phyloP scores from a whole-genome alignment of 2,113 vertebrate genomes.

The Nothocercus nigrocapillus region DNA sequence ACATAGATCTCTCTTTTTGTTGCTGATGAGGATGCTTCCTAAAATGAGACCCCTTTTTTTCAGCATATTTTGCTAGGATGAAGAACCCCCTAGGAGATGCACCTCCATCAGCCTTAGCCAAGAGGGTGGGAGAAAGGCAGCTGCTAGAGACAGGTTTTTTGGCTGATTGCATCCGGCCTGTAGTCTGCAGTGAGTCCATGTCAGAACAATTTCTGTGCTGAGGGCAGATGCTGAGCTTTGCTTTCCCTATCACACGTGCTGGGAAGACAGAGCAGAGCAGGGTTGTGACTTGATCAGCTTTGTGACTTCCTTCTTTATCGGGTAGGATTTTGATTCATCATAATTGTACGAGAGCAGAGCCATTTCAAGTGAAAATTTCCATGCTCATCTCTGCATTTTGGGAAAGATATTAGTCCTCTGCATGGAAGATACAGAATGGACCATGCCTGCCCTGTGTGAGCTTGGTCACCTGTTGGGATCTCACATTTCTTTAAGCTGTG shows the following conservation, averaged over 20 bases:
- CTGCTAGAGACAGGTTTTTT: background rate
- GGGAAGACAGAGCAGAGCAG: background rate
- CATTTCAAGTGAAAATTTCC: background rate
- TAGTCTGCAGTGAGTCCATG: background rate
- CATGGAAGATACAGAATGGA: background rate
- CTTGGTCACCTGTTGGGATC: background rate
- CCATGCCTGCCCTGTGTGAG: background rate
- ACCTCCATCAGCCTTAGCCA: background rate
- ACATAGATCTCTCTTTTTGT: background rate
- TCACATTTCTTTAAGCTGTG: background rate
- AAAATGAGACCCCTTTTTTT: background rate
- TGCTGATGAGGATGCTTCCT: background rate
- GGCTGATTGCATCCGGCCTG: background rate
- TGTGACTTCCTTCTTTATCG: background rate
- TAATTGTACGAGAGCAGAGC: background rate
- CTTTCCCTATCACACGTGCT: background rate
- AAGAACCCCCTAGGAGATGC: background rate
- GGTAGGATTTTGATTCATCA: background rate
- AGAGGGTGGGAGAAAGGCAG: background rate
- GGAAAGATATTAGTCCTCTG: background rate
- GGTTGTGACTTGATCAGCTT: background rate
- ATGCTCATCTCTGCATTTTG: background rate
- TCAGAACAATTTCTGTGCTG: background rate
- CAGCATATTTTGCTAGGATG: background rate
- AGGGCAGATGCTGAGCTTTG: background rate